Evolutionary conservation across 2,113 vertebrate genomes (phyloP), one percentile per base, ranked within the genome.

Genomic region (Etia nguti): DNA sequence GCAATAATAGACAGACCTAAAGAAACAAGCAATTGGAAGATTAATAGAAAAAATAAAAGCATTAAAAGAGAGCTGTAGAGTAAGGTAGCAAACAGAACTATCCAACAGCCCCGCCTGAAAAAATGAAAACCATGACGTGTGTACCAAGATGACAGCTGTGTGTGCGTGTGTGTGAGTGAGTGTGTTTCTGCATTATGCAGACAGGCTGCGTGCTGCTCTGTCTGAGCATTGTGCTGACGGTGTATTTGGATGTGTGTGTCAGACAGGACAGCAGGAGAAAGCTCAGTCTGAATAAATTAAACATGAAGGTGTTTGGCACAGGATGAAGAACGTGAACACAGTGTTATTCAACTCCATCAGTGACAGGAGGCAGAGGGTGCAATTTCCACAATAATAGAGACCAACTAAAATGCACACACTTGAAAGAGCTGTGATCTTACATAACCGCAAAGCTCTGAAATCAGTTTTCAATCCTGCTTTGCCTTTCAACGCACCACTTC

Each of bases 241-340:
- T 62, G 55, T 79, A n/a, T 52, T 46, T 83, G 62, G 7, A 10
- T 29, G 81, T 50, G 82, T 60, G 79, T 22, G 73, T 83, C 59
- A 75, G 68, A 87, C 82, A 43, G 56, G 48, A 50, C 83, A n/a
- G 80, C 54, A 62, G 83, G 46, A 80, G 60, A 73, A 16, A 48
- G 75, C 62, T 60, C 77, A 16, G 80, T 26, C 29, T 81, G 81
- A 60, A 86, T 90, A 62, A 38, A 90, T 90, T 70, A 83, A 88
- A 90, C 80, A 57, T 13, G 31, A 18, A 43, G 22, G 59, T 55
- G 82, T 80, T 85, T 50, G 87, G 62, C 80, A 20, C 38, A 3
- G 52, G 13, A 60, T 22, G 57, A 79, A 52, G 10, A 12, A 80
- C 31, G 26, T 34, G 73, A 77, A 77, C 46, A 31, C 73, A 1